These are phyloP conservation scores for Lithophane semibrunnea DNA, from an alignment of 2,888 invertebrate species.

Conservation along the genomic window DNA sequence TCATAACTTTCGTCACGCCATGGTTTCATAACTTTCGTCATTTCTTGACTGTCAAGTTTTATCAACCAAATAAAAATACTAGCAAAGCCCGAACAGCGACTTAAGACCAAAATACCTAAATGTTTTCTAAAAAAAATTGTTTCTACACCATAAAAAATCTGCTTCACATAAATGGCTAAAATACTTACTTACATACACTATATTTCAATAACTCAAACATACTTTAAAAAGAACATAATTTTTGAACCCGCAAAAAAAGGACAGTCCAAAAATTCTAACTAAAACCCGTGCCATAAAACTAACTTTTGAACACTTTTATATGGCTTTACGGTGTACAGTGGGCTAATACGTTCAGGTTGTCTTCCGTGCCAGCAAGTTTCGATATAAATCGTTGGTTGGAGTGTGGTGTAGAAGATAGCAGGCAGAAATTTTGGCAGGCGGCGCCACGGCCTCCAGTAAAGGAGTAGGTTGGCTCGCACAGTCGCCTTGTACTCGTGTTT, in stretches of 20 bases:
- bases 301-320: slow-evolving; percentile 69
- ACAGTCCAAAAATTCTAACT: slow-evolving; percentile 50
- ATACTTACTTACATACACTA: slow-evolving; percentile 13
- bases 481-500: slow-evolving; percentile 44
- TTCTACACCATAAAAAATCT: not conserved
- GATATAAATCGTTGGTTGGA: slow-evolving; percentile 73
- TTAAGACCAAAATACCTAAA: not conserved
- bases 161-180: not conserved
- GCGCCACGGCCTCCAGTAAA: slow-evolving; percentile 51
- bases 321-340: slow-evolving; percentile 66
- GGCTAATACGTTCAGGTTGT: slow-evolving; percentile 71
- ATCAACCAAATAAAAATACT: not conserved
- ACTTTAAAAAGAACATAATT: slow-evolving; percentile 53
- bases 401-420: slow-evolving; percentile 67
- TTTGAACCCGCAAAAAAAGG: slow-evolving; percentile 31
- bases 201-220: slow-evolving; percentile 52
- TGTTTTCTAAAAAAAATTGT: not conserved
- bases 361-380: slow-evolving; percentile 75
- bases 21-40: too few relatives aligned
- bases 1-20: too few relatives aligned
- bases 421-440: slow-evolving; percentile 66
- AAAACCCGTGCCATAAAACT: slow-evolving; percentile 64
- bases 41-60: not conserved
- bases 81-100: not conserved
- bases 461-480: slow-evolving; percentile 42